A percentile compares a stretch with the other conserved stretches of the same genome.
Evolutionary conservation across 2,888 invertebrate species (phyloP).

Genomic region (Caenorhabditis sp.): DNA sequence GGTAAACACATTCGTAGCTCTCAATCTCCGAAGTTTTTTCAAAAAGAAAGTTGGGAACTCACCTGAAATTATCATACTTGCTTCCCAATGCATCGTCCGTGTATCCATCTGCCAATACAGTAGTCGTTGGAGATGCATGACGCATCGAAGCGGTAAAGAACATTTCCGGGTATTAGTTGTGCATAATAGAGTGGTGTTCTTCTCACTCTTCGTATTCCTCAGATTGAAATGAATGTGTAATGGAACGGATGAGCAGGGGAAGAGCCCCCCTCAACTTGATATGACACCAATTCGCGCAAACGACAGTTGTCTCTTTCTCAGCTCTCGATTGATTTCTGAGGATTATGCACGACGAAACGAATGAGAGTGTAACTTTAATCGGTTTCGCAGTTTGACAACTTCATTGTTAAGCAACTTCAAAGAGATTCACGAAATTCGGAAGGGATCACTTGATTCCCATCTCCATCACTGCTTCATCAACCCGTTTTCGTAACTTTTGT

Average conservation of each 20-base stretch:
- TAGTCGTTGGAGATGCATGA: slow-evolving; percentile 73
- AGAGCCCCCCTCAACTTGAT: slow-evolving; percentile 48
- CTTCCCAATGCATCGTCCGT: slow-evolving; percentile 72
- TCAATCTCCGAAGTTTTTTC: not conserved
- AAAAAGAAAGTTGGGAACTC: slow-evolving; percentile 34
- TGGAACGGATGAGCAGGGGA: slow-evolving; percentile 8
- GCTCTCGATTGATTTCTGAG: slow-evolving; percentile 29
- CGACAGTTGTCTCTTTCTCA: slow-evolving; percentile 36
- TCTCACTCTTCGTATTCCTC: not conserved
- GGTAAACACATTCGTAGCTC: not conserved
- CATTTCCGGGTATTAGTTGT: slow-evolving; percentile 38
- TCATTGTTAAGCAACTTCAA: slow-evolving; percentile 27
- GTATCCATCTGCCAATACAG: slow-evolving; percentile 77
- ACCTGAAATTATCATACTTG: slow-evolving; percentile 72
- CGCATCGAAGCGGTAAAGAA: slow-evolving; percentile 59
- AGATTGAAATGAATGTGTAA: slow-evolving; percentile 29
- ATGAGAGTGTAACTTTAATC: slow-evolving; percentile 53
- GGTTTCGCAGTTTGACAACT: slow-evolving; percentile 50
- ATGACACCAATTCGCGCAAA: slow-evolving; percentile 61
- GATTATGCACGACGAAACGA: slow-evolving; percentile 21
- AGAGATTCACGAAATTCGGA: not conserved
- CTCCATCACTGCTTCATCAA: slow-evolving; percentile 34
- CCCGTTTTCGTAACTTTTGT: slow-evolving; percentile 32
- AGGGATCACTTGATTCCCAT: slow-evolving; percentile 25
- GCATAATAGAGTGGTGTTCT: slow-evolving; percentile 1